Conservation (phyloP, 2,888 invertebrate genomes). For the Sipha maydis region DNA sequence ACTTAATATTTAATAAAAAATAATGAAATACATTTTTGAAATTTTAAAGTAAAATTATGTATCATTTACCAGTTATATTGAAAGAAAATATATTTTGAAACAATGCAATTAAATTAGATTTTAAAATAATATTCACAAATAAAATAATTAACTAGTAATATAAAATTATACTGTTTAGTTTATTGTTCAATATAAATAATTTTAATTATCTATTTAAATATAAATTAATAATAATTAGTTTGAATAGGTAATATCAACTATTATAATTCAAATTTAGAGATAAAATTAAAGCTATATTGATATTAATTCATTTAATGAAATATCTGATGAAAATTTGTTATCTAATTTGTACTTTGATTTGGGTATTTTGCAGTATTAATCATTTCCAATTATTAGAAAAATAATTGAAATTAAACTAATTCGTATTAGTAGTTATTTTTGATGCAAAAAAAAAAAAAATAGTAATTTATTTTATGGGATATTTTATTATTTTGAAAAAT, state of each 20-base stretch:
- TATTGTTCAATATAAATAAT: too few relatives aligned
- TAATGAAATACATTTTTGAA: too few relatives aligned
- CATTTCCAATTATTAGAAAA: neutral
- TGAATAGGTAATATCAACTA: conserved; percentile 46
- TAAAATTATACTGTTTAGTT: too few relatives aligned
- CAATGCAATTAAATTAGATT: too few relatives aligned
- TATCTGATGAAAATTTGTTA: conserved; percentile 15
- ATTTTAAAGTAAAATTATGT: too few relatives aligned
- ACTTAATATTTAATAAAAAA: too few relatives aligned
- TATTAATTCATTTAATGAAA: neutral
- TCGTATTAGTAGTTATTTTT: neutral
- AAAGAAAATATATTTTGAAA: too few relatives aligned
- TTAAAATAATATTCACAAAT: too few relatives aligned
- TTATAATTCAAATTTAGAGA: conserved; percentile 68
- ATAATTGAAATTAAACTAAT: neutral
- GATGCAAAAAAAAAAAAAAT: neutral
- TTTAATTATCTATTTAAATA: neutral
- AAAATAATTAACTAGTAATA: too few relatives aligned
- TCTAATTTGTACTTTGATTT: conserved; percentile 39
- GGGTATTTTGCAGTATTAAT: neutral
- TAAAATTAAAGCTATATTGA: neutral
- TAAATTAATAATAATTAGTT: neutral
- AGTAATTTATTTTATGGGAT: neutral
- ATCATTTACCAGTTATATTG: too few relatives aligned
- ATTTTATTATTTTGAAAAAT: neutral